phyloP scores from a whole-genome alignment of 2,888 invertebrate species.

The Hypena proboscidalis region DNA sequence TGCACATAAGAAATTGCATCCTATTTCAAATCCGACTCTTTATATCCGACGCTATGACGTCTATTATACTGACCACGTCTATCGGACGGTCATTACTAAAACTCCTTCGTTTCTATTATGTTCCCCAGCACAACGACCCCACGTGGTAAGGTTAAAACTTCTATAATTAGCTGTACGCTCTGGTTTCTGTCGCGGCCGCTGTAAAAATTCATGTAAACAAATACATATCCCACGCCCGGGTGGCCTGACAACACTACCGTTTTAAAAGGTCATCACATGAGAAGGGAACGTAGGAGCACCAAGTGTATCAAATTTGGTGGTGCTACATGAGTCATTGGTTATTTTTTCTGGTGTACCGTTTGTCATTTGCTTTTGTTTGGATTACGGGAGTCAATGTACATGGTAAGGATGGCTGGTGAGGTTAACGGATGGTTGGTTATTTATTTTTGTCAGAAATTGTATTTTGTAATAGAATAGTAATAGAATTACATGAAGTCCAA shows the following conservation, averaged over 20 bases:
- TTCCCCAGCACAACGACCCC: slow-evolving; percentile 67
- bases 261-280: slow-evolving; percentile 44
- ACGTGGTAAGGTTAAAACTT: slow-evolving; percentile 73
- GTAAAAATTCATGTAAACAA: slow-evolving; percentile 84
- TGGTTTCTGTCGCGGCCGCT: slow-evolving; percentile 83
- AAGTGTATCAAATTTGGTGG: slow-evolving; percentile 43
- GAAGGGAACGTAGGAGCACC: slow-evolving; percentile 16
- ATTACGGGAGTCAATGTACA: slow-evolving; percentile 34
- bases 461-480: too few species aligned
- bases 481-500: too few species aligned
- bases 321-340: slow-evolving; percentile 39
- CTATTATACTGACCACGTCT: too few species aligned
- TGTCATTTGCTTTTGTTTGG: slow-evolving; percentile 57
- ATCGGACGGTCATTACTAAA: slow-evolving; percentile 14
- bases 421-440: too few species aligned
- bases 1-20: too few species aligned
- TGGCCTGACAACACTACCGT: slow-evolving; percentile 64
- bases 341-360: slow-evolving; percentile 55
- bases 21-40: too few species aligned
- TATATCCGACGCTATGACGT: too few species aligned
- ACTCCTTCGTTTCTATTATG: slow-evolving; percentile 34
- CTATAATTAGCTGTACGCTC: slow-evolving; percentile 79
- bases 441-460: too few species aligned
- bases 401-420: slow-evolving; percentile 1
- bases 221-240: slow-evolving; percentile 78